Percentiles rank a stretch among this genome's conserved stretches.
These are phyloP conservation scores for Nerophis ophidion DNA, from an alignment of 2,113 vertebrate species.

Conservation along the genomic window DNA sequence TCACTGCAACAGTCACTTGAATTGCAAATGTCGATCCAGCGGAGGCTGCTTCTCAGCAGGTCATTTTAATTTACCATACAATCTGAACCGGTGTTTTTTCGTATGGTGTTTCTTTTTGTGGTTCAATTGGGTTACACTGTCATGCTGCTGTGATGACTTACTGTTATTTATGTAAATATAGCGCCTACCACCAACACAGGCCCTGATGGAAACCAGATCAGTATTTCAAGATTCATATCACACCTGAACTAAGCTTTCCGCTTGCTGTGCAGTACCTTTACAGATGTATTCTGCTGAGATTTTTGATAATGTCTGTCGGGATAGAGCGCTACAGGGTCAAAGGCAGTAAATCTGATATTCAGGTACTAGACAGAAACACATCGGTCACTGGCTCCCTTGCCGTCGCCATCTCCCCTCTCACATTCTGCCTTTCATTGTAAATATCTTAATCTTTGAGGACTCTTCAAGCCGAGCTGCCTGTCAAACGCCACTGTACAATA, in stretches of 20 bases:
- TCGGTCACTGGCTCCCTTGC: constrained; percentile 16
- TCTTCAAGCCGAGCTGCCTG: constrained; percentile 26
- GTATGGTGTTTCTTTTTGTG: neutral
- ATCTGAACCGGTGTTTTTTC: neutral
- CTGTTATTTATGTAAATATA: neutral
- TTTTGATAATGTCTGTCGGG: constrained; percentile 12
- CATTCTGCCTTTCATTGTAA: constrained; percentile 22
- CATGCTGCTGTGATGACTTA: neutral
- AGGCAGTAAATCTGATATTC: constrained; percentile 33
- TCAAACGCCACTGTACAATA: constrained; percentile 53
- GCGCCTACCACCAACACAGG: neutral
- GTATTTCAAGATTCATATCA: neutral
- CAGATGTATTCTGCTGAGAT: constrained; percentile 9
- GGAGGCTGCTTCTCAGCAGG: too few species aligned
- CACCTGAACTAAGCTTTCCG: too few species aligned
- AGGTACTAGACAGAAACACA: constrained; percentile 5
- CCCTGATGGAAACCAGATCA: constrained; percentile 2
- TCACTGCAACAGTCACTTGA: too few species aligned
- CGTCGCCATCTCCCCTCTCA: constrained; percentile 11
- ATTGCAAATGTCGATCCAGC: too few species aligned
- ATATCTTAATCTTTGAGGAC: constrained; percentile 38
- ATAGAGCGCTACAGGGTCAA: constrained; percentile 19
- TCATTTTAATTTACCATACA: too few species aligned
- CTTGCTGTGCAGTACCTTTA: neutral
- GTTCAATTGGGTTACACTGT: neutral